phyloP scores from a whole-genome alignment of 2,888 invertebrate species.

The Tetragonula carbonaria region DNA sequence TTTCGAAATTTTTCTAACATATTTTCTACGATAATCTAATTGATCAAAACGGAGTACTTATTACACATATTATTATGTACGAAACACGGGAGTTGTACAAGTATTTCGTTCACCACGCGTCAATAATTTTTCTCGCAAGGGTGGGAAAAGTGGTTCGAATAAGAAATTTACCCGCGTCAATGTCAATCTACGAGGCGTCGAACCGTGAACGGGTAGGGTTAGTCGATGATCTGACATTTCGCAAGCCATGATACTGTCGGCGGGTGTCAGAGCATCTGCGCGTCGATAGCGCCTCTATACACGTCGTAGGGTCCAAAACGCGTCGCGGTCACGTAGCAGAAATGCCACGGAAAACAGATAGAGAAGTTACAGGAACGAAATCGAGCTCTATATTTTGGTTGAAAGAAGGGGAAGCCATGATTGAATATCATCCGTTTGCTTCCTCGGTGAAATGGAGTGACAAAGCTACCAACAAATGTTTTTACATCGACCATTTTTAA shows the following conservation, averaged over 20 bases:
- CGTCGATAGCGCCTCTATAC: conserved; percentile 19
- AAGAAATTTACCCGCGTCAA: conserved; percentile 17
- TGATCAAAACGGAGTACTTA: not conserved
- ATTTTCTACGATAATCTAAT: not conserved
- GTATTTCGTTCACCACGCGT: not conserved
- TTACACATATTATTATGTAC: not conserved
- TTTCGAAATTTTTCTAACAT: not conserved
- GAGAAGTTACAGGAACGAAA: conserved; percentile 27
- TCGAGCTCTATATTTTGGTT: no score
- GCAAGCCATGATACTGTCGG: conserved; percentile 24
- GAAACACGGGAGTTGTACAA: not conserved
- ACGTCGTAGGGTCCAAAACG: conserved; percentile 25
- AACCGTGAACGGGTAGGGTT: conserved; percentile 19
- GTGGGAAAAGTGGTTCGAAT: not conserved
- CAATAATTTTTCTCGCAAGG: not conserved
- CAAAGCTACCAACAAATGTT: not conserved
- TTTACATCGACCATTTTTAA: not conserved
- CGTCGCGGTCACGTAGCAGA: conserved; percentile 41
- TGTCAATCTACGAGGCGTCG: conserved; percentile 20
- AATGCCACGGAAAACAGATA: conserved; percentile 43
- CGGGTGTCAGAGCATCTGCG: conserved; percentile 13
- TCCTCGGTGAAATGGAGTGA: not conserved
- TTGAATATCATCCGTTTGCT: not conserved
- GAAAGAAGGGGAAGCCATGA: not conserved
- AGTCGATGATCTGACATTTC: conserved; percentile 44